Evolutionary conservation across 1,140 invertebrate genomes (phyloP).

Genomic region (Macrocentrus cingulum): DNA sequence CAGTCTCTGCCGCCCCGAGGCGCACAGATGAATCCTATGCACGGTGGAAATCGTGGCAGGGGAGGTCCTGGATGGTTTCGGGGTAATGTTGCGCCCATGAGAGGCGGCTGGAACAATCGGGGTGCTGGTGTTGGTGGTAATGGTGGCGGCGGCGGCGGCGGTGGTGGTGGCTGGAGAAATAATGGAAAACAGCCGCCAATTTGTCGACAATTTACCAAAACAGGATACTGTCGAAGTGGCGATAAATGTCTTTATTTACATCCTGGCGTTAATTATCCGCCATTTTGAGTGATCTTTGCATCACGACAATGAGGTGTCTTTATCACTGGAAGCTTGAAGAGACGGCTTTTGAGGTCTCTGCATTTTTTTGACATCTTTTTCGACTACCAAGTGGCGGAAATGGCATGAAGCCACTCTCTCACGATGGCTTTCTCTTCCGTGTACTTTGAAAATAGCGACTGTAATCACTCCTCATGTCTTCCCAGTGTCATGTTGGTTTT

Average conservation of each 20-base stretch:
- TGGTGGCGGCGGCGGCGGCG: constrained; percentile 47
- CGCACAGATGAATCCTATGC: constrained; percentile 53
- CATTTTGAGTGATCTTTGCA: constrained; percentile 40
- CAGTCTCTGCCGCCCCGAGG: constrained; percentile 47
- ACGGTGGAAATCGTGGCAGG: constrained; percentile 59
- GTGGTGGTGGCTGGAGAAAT: constrained; percentile 52
- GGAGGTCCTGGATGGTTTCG: constrained; percentile 49
- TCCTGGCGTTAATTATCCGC: constrained; percentile 68
- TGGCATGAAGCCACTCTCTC: constrained; percentile 19
- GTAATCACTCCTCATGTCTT: too few relatives aligned
- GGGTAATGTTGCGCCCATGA: constrained; percentile 36
- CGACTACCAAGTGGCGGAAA: too few relatives aligned
- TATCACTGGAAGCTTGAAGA: neutral
- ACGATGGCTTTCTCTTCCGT: neutral
- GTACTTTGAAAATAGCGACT: too few relatives aligned
- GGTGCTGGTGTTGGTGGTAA: constrained; percentile 53
- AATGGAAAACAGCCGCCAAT: constrained; percentile 59
- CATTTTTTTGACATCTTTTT: constrained; percentile 3
- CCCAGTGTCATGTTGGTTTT: neutral
- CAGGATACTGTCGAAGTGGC: constrained; percentile 74
- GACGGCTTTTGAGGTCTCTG: neutral
- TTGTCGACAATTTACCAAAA: constrained; percentile 76
- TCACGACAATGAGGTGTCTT: neutral
- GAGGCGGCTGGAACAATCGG: constrained; percentile 1
- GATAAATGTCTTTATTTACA: constrained; percentile 78